Conservation (phyloP, 2,888 invertebrate species). For the Schizotus pectinicornis region DNA sequence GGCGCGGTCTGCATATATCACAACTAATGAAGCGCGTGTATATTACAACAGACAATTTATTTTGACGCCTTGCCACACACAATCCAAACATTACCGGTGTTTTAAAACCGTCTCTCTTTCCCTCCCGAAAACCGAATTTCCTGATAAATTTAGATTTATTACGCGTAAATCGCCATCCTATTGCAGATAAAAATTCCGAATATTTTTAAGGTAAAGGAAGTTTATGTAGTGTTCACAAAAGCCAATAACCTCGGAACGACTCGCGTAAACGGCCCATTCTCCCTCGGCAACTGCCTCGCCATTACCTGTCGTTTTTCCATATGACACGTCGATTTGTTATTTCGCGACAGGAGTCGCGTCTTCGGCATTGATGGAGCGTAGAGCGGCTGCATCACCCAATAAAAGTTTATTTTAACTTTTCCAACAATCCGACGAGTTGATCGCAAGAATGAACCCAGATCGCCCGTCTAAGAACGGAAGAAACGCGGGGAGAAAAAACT, state of each 20-base stretch:
- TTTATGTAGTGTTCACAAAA: constrained; percentile 21
- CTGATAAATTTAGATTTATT: constrained; percentile 27
- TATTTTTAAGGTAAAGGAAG: constrained; percentile 7
- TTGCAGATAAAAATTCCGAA: constrained; percentile 16
- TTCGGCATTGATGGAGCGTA: constrained; percentile 20
- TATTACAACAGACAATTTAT: constrained; percentile 25
- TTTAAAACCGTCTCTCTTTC: not conserved
- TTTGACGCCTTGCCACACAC: constrained; percentile 23
- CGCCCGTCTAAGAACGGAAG: not conserved
- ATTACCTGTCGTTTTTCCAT: constrained; percentile 17
- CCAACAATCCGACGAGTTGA: constrained; percentile 10
- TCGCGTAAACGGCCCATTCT: constrained; percentile 24
- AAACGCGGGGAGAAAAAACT: not conserved
- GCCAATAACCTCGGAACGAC: constrained; percentile 21
- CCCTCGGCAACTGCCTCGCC: constrained; percentile 6
- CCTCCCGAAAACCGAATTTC: not conserved
- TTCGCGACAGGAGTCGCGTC: constrained; percentile 1
- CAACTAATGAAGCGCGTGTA: constrained; percentile 28
- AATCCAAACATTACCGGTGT: constrained; percentile 7
- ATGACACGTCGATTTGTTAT: constrained; percentile 1
- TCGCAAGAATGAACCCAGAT: constrained; percentile 12
- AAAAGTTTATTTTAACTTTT: constrained; percentile 27
- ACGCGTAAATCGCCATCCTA: constrained; percentile 15
- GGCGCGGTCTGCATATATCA: constrained; percentile 23
- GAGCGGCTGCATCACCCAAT: constrained; percentile 14